Conservation (phyloP, 2,888 invertebrate species). For the Arrhopalites spinosus region DNA sequence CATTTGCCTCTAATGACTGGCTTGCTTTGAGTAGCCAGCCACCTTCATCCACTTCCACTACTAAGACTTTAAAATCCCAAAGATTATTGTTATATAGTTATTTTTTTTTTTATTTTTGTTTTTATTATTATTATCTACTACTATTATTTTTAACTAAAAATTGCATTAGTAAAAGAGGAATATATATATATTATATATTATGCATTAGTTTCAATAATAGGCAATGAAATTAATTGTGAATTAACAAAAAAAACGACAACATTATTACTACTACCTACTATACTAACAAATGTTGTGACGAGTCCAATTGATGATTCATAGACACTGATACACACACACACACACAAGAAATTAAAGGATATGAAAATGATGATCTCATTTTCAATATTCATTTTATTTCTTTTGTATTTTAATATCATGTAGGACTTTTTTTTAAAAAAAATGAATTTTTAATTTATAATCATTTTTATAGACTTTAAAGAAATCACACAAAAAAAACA, state of each 20-base stretch:
- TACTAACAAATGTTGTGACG: background rate
- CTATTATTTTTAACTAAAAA: background rate
- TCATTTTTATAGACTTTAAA: background rate
- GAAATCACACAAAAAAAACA: background rate
- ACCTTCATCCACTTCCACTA: slow-evolving; percentile 15
- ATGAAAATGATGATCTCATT: background rate
- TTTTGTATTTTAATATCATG: background rate
- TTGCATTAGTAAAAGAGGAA: background rate
- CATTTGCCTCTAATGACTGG: background rate
- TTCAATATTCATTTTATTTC: background rate
- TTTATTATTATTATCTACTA: background rate
- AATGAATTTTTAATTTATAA: background rate
- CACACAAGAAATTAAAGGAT: background rate
- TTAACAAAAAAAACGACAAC: background rate
- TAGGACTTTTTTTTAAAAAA: background rate
- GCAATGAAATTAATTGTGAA: background rate
- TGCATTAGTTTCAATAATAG: background rate
- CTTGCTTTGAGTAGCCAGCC: slow-evolving; percentile 14
- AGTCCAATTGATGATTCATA: background rate
- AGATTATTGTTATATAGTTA: slow-evolving; percentile 21
- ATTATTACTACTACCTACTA: background rate
- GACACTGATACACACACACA: background rate
- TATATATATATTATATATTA: slow-evolving; percentile 3
- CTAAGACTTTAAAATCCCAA: slow-evolving; percentile 31
- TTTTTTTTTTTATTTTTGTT: background rate